These are phyloP conservation scores for Ochropacha duplaris DNA, from an alignment of 2,888 invertebrate species.

Conservation along the genomic window DNA sequence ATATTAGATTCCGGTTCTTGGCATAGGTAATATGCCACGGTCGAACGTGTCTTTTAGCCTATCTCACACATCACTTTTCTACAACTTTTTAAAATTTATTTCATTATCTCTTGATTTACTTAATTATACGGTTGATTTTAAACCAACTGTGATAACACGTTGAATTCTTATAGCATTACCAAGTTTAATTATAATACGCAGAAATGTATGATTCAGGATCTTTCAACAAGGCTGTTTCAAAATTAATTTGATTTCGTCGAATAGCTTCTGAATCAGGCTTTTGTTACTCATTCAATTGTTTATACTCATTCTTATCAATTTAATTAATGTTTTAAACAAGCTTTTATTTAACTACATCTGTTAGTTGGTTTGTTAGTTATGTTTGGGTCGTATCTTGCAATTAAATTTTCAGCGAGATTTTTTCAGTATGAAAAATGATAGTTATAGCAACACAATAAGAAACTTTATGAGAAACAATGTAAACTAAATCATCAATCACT, in stretches of 20 bases:
- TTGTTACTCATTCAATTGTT: no score
- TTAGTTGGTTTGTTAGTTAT: no score
- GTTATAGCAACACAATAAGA: no score
- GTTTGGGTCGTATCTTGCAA: no score
- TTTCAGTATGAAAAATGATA: no score
- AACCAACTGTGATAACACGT: background rate
- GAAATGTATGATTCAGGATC: background rate
- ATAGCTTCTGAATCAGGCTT: background rate
- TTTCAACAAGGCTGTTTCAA: background rate
- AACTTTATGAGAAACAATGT: no score
- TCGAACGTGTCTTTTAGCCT: constrained; percentile 26
- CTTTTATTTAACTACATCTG: no score
- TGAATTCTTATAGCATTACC: background rate
- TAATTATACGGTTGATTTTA: background rate
- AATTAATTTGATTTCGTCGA: background rate
- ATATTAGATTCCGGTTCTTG: constrained; percentile 42
- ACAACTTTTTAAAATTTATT: background rate
- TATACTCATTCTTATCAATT: no score
- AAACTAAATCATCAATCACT: no score
- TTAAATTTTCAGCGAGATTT: no score
- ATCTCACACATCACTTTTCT: background rate
- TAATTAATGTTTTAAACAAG: no score
- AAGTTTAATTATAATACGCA: background rate
- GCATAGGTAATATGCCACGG: constrained; percentile 49
- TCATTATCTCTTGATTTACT: background rate